These are phyloP conservation scores for Lasioglossum morio DNA, from an alignment of 2,888 invertebrate genomes.

Conservation along the genomic window DNA sequence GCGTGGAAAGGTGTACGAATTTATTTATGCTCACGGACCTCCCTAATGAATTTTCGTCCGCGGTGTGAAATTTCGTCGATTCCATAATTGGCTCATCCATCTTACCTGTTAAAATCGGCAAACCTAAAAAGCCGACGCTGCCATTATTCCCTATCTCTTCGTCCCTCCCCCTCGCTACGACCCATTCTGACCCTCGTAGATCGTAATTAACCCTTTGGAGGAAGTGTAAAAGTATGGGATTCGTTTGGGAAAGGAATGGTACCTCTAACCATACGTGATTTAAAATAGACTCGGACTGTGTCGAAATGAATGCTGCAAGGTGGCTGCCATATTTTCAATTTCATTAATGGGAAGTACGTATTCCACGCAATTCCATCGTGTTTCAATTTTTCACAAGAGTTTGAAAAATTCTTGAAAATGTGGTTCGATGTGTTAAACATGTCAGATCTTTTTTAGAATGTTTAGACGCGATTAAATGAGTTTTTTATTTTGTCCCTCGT, in stretches of 20 bases:
- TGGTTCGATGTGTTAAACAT: too few species aligned
- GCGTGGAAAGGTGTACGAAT: slow-evolving; percentile 69
- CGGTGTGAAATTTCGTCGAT: slow-evolving; percentile 80
- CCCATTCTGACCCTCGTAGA: slow-evolving; percentile 50
- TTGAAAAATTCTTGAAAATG: too few species aligned
- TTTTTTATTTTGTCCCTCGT: too few species aligned
- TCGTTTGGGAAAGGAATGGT: slow-evolving; percentile 12
- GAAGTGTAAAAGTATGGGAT: slow-evolving; percentile 61
- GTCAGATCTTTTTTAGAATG: too few species aligned
- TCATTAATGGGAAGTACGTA: too few species aligned
- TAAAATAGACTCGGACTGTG: slow-evolving; percentile 10
- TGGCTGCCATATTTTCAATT: not conserved
- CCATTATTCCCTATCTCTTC: slow-evolving; percentile 48
- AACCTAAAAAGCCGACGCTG: slow-evolving; percentile 50
- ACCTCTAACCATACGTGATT: slow-evolving; percentile 23
- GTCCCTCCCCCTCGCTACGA: slow-evolving; percentile 18
- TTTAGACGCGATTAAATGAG: too few species aligned
- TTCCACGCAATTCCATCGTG: too few species aligned
- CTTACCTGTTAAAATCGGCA: slow-evolving; percentile 64
- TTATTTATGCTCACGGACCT: slow-evolving; percentile 75
- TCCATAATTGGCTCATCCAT: slow-evolving; percentile 80
- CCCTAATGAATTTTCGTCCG: slow-evolving; percentile 78
- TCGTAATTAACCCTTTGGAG: slow-evolving; percentile 67
- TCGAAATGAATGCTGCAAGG: not conserved
- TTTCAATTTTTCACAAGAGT: too few species aligned